Base-by-base conservation (phyloP, 2,888 invertebrate genomes). In the Phoronis australis region DNA sequence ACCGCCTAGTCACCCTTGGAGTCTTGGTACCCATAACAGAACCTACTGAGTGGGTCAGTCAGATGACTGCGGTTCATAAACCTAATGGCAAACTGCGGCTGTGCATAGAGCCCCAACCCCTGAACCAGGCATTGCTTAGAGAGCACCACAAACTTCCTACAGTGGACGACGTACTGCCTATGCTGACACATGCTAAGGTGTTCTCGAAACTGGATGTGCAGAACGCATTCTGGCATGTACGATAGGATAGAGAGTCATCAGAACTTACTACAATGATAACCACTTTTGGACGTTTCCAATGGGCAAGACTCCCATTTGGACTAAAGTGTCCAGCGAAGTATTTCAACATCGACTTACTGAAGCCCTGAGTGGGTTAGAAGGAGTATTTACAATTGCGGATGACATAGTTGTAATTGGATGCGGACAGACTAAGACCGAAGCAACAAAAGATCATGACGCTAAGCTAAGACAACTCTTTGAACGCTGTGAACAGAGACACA, bases 141-240 rank as follows among this genome's bases (percentile, higher is more conserved):
- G 50, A 50, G 23, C 48, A 37, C 4, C 31, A 39, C 40, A 42
- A 23, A 26, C 48, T 48, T 4, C 47, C 47, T 4, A 35, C 54
- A 1, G 27, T 63, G 20, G 59, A 62, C 25, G 61, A 63, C 45
- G 49, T 61, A 1, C 35, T 60, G 20, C 61, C 57, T 18, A 55
- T 52, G 37, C 39, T 61, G 6, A 20, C 45, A 5, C 48, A 53
- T 31, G 55, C 57, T 12, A 58, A 53, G 37, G 22, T 59, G 3
- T 61, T 61, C 45, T 55, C 54, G n/a, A 59, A 62, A 43, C 47
- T 62, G 0, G 60, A 61, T 47, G 54, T 60, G 1, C 38, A 54
- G 31, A 50, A 64, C 22, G 59, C 55, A 22, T 40, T 25, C 20
- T 47, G 42, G 43, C 47, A 47, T 26, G 47, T 47, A 9, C 20